A percentile compares a stretch with the other conserved stretches of the same genome.
These are phyloP conservation scores for Drosophila setifemur DNA, from an alignment of 1,140 invertebrate genomes.

Conservation along the genomic window DNA sequence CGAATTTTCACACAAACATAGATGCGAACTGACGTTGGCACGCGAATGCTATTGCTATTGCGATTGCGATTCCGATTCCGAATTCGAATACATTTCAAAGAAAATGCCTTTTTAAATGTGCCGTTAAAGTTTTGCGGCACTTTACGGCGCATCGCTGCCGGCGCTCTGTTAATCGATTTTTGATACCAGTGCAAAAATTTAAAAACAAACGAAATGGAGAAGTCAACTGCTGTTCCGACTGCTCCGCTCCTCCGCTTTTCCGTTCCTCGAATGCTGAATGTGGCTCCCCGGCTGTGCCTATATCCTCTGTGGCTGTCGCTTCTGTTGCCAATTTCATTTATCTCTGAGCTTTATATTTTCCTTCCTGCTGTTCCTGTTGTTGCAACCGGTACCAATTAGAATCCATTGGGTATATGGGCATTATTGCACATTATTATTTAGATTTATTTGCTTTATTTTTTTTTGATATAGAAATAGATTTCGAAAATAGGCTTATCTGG, in stretches of 20 bases:
- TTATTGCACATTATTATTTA: too few relatives aligned
- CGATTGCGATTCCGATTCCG: too few relatives aligned
- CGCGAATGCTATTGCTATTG: too few relatives aligned
- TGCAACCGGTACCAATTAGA: not conserved
- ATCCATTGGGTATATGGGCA: not conserved
- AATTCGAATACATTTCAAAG: constrained; percentile 27
- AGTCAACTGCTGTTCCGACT: constrained; percentile 54
- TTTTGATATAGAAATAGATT: too few relatives aligned
- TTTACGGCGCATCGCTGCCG: constrained; percentile 41
- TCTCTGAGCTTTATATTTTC: constrained; percentile 67
- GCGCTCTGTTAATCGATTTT: constrained; percentile 77
- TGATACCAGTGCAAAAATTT: constrained; percentile 49
- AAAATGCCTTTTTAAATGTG: constrained; percentile 63
- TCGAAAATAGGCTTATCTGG: too few relatives aligned
- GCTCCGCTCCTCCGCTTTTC: constrained; percentile 24
- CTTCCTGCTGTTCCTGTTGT: constrained; percentile 20
- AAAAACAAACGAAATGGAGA: constrained; percentile 18
- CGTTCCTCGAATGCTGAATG: constrained; percentile 12
- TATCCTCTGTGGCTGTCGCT: constrained; percentile 33
- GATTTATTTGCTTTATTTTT: not conserved
- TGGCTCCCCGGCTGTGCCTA: constrained; percentile 4
- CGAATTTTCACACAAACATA: constrained; percentile 9
- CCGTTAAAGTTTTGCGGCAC: constrained; percentile 59
- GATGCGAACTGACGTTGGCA: constrained; percentile 14
- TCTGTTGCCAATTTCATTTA: constrained; percentile 77